phyloP scores from a whole-genome alignment of 1,140 invertebrate species.

The Vollenhovia emeryi region DNA sequence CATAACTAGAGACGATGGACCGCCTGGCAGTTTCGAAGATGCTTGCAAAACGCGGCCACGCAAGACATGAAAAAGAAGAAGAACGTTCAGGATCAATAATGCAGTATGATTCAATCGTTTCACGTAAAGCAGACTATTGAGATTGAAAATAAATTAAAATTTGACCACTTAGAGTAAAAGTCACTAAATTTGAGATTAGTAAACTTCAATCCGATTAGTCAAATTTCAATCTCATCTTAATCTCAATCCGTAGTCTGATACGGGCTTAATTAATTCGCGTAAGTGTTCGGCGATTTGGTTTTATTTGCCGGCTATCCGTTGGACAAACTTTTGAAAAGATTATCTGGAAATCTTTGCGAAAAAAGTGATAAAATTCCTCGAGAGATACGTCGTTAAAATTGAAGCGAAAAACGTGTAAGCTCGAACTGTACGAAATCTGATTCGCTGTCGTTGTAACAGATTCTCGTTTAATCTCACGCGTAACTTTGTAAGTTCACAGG shows the following conservation, averaged over 20 bases:
- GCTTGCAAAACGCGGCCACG: constrained; percentile 26
- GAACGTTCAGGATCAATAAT: constrained; percentile 17
- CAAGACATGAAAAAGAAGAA: constrained; percentile 17
- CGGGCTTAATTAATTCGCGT: constrained; percentile 1
- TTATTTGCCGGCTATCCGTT: neutral
- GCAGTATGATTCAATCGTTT: neutral
- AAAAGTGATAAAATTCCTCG: neutral
- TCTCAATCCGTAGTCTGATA: too few species aligned
- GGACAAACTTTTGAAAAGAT: neutral
- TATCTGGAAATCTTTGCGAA: neutral
- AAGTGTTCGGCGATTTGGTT: neutral
- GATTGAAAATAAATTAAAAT: too few species aligned
- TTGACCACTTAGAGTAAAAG: too few species aligned
- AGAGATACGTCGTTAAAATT: neutral
- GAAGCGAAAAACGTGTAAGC: neutral
- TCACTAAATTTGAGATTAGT: too few species aligned
- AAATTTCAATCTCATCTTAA: too few species aligned
- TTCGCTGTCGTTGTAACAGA: neutral
- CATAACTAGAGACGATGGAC: constrained; percentile 14
- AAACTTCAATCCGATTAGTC: too few species aligned
- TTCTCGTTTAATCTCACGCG: neutral
- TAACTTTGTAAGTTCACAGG: neutral
- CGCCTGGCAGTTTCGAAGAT: constrained; percentile 16
- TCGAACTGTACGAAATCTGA: neutral
- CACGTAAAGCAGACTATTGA: too few species aligned